Evolutionary conservation across 2,797 vertebrate genomes (phyloP), one percentile per base, ranked within the genome.

Genomic region (Eulemur coronatus): DNA sequence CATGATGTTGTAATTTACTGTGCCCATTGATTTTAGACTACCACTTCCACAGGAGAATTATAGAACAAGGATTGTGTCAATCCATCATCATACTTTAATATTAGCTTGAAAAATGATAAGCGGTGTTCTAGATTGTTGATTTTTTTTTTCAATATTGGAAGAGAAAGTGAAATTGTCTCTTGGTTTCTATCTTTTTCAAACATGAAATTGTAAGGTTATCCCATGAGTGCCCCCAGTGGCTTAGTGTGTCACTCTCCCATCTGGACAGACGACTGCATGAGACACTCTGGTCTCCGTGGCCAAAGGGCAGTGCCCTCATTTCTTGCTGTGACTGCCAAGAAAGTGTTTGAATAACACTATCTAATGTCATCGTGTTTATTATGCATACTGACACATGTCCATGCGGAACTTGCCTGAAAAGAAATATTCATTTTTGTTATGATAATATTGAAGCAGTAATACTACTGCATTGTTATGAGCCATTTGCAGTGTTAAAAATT

Each of bases 241-340:
- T 70, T 28, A 0, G 13, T 0, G 0, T 30, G 88, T 75, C 92
- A 20, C 11, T 87, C 72, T 78, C 41, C 89, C 89, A 78, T 78
- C 96, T 80, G 82, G 67, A 75, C 41, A 38, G 57, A 65, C 2
- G 63, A 22, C 81, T 67, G 43, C 28, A 17, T 41, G 28, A 84
- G 59, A 80, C 0, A 2, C 30, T 18, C 35, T 35, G 2, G 7
- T 63, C 35, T 72, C 52, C 0, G 0, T 57, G 94, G 89, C 69
- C 96, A 94, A 86, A 97, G 96, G 75, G 79, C 95, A 91, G 30
- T 6, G 43, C 75, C 96, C 92, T 93, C 33, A 67, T 76, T 95
- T 73, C 94, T 96, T 61, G 20, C 50, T 86, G 52, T 5, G 50
- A 17, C 72, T 89, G 96, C 82, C 79, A 78, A 93, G 52, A 50